Conservation (phyloP, 2,797 vertebrate genomes). For the Gastrophryne carolinensis region DNA sequence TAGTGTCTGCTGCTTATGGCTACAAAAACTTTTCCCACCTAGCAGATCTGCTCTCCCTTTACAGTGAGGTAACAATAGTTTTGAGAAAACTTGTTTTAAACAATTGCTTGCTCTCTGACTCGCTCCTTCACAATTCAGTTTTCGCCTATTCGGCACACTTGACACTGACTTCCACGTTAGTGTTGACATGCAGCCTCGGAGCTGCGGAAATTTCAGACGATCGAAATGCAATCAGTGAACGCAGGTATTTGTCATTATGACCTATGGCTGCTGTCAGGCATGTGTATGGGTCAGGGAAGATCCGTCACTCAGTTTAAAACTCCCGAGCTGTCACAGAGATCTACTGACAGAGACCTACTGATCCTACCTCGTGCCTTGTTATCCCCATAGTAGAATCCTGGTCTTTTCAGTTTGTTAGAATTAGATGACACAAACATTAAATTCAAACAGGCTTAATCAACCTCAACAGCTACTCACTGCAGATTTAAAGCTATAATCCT, state of each 20-base stretch:
- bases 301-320: neutral
- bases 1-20: no score
- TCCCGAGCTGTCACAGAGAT: neutral
- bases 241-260: neutral
- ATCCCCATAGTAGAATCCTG: neutral
- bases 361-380: neutral
- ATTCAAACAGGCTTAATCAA: neutral
- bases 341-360: no score
- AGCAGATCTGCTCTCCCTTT: no score
- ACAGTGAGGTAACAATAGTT: no score
- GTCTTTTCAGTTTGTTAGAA: neutral
- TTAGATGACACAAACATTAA: neutral
- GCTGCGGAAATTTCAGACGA: neutral
- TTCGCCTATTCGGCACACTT: no score
- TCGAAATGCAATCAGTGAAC: conserved; percentile 12
- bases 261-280: neutral
- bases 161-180: no score
- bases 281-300: neutral
- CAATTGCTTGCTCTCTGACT: no score
- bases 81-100: no score
- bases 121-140: no score
- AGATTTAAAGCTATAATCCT: no score
- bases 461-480: no score
- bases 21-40: no score
- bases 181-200: neutral